Percentiles rank a stretch among this genome's conserved stretches.
Conservation (phyloP, 1,140 invertebrate species). For the Cherax quadricarinatus region DNA sequence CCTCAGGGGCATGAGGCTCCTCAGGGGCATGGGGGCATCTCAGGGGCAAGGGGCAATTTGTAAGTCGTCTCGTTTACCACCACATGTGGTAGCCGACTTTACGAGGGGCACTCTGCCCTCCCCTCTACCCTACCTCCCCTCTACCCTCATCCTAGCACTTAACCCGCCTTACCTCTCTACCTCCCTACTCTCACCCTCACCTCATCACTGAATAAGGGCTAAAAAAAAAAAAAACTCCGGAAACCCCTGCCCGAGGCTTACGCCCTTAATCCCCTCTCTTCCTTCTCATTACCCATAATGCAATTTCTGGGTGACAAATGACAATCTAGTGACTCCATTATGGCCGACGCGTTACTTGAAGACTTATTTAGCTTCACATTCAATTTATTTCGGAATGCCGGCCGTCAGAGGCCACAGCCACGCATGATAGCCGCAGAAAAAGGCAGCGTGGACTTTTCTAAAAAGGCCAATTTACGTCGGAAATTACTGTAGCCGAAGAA, state of each 20-base stretch:
- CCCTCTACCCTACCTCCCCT: not conserved
- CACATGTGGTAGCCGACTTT: slow-evolving; percentile 70
- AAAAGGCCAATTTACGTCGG: slow-evolving; percentile 48
- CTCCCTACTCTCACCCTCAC: no score
- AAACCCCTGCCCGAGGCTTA: not conserved
- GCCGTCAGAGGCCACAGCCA: no score
- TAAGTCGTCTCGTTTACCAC: slow-evolving; percentile 70
- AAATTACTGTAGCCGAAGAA: slow-evolving; percentile 55
- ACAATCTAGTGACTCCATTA: slow-evolving; percentile 69
- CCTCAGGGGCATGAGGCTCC: not conserved
- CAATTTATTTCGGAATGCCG: slow-evolving; percentile 63
- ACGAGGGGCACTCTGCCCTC: slow-evolving; percentile 56
- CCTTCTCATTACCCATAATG: slow-evolving; percentile 69
- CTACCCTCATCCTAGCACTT: not conserved
- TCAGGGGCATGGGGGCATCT: slow-evolving; percentile 9
- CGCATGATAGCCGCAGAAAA: slow-evolving; percentile 7
- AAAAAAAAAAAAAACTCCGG: no score
- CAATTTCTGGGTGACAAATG: slow-evolving; percentile 70
- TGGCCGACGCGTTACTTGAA: slow-evolving; percentile 58
- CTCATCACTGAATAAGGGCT: not conserved
- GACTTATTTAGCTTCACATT: slow-evolving; percentile 67
- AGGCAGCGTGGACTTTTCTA: slow-evolving; percentile 5
- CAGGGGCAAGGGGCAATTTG: slow-evolving; percentile 57
- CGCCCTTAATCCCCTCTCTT: slow-evolving; percentile 2
- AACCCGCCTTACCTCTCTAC: no score